A percentile compares a stretch with the other conserved stretches of the same genome.
Evolutionary conservation across 2,113 vertebrate genomes (phyloP).

Genomic region (Maccullochella peelii): DNA sequence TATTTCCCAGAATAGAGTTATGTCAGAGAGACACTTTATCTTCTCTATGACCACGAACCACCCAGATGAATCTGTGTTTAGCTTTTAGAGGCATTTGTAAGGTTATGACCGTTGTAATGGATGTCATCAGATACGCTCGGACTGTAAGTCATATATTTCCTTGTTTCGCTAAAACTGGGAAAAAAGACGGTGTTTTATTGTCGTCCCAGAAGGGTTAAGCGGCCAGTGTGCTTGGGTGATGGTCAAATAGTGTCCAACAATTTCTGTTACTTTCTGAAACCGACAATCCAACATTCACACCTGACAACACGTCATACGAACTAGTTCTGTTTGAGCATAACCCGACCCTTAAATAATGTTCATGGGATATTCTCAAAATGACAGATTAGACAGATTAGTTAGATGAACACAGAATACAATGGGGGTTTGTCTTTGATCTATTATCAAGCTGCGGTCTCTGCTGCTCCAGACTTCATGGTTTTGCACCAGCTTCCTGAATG

Average conservation of each 20-base stretch:
- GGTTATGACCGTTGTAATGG: constrained; percentile 36
- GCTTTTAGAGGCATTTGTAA: constrained; percentile 24
- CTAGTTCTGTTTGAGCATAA: background rate
- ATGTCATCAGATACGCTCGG: constrained; percentile 32
- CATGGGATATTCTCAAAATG: background rate
- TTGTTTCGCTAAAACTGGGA: constrained; percentile 1
- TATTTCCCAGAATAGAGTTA: constrained; percentile 62
- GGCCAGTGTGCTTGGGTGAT: background rate
- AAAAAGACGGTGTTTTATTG: constrained; percentile 2
- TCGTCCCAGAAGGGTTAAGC: background rate
- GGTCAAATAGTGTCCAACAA: background rate
- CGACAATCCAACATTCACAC: background rate
- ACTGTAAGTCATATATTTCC: constrained; percentile 9
- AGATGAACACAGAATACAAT: background rate
- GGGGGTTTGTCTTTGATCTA: background rate
- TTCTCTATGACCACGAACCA: constrained; percentile 44
- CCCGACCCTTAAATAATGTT: background rate
- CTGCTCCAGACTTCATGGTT: background rate
- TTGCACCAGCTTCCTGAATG: background rate
- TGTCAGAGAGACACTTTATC: constrained; percentile 56
- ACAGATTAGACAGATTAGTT: too few relatives aligned
- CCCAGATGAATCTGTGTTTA: constrained; percentile 26
- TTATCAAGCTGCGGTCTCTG: background rate
- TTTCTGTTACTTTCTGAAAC: too few relatives aligned
- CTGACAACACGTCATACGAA: background rate